These are phyloP conservation scores for Cephus rjabovi DNA, from an alignment of 2,888 invertebrate genomes.

Conservation along the genomic window DNA sequence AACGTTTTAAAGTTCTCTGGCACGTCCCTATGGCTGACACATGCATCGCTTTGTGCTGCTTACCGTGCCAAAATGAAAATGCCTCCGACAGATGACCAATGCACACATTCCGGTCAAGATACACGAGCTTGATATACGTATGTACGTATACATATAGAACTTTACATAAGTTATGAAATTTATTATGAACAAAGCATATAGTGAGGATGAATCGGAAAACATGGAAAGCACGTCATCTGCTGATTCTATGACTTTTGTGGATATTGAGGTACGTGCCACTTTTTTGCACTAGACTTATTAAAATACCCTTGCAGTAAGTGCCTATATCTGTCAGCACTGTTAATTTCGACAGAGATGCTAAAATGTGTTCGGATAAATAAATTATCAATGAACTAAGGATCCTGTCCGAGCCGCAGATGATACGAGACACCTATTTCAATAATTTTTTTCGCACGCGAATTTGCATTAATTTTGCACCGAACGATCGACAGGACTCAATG, in stretches of 20 bases:
- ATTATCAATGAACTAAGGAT: too few relatives aligned
- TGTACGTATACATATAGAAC: not conserved
- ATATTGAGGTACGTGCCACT: not conserved
- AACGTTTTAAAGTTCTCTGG: conserved; percentile 45
- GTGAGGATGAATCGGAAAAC: not conserved
- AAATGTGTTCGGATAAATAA: not conserved
- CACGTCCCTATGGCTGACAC: not conserved
- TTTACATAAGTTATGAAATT: not conserved
- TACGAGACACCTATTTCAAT: not conserved
- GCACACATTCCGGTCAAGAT: not conserved
- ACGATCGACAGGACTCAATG: not conserved
- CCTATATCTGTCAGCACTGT: not conserved
- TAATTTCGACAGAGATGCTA: not conserved
- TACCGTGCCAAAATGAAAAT: not conserved
- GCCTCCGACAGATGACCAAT: not conserved
- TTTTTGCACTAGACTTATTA: not conserved
- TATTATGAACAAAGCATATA: not conserved
- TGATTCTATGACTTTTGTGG: not conserved
- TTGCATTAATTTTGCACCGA: not conserved
- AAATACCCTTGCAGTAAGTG: not conserved
- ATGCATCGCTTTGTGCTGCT: not conserved
- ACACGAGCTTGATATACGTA: not conserved
- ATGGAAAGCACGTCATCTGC: not conserved
- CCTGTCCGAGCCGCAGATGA: not conserved
- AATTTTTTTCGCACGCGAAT: not conserved